Conservation (phyloP, 2,113 vertebrate genomes). For the Lycaon pictus region DNA sequence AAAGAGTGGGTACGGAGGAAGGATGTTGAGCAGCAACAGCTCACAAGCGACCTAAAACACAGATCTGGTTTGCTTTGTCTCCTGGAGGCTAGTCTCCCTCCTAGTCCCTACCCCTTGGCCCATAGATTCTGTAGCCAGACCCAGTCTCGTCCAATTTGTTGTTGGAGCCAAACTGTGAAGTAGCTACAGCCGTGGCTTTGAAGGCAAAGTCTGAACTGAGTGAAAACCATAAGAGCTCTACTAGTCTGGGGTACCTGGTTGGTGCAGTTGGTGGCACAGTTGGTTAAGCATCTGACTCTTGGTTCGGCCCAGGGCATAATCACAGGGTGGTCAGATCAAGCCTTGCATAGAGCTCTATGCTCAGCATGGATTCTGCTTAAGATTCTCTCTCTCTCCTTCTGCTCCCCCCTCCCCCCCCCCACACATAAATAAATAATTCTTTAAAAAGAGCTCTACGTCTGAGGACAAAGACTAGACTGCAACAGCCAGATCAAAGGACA, state of each 20-base stretch:
- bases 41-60: background rate
- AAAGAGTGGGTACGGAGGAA: background rate
- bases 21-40: background rate
- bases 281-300: background rate
- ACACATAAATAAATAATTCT: background rate
- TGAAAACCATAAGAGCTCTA: background rate
- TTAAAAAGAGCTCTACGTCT: background rate
- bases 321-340: background rate
- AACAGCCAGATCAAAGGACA: background rate
- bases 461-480: background rate
- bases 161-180: background rate
- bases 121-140: background rate
- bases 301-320: background rate
- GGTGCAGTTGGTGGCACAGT: background rate
- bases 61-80: background rate
- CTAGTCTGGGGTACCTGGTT: background rate
- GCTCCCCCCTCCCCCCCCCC: background rate
- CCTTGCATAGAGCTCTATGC: background rate
- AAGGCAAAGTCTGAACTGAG: background rate
- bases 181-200: background rate
- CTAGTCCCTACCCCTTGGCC: background rate
- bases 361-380: background rate
- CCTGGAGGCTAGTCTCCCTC: background rate
- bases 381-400: background rate
- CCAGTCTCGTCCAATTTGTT: background rate